Evolutionary conservation across 2,888 invertebrate genomes (phyloP).

Genomic region (Epirrhoe alternata): DNA sequence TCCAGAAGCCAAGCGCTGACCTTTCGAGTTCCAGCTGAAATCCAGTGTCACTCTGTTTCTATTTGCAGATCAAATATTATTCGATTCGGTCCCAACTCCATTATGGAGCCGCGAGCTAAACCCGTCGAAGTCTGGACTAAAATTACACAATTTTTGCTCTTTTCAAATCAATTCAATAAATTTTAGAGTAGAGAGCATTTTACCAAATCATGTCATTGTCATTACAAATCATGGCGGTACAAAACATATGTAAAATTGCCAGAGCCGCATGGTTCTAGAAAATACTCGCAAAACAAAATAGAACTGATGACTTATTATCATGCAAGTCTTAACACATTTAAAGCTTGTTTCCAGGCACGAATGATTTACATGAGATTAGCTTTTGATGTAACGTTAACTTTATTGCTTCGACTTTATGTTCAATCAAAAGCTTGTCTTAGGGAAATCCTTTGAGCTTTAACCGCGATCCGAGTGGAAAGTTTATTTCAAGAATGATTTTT

Average conservation of each 20-base stretch:
- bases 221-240: background rate
- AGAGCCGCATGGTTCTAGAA: no score
- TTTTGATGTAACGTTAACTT: slow-evolving; percentile 1
- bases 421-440: background rate
- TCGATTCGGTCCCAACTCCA: slow-evolving; percentile 20
- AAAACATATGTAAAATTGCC: no score
- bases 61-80: slow-evolving; percentile 32
- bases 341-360: background rate
- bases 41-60: slow-evolving; percentile 15
- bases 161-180: slow-evolving; percentile 15
- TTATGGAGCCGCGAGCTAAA: slow-evolving; percentile 15
- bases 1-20: slow-evolving; percentile 7
- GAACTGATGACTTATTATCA: background rate
- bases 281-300: background rate
- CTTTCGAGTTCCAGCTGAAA: slow-evolving; percentile 14
- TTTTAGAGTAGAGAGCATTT: background rate
- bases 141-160: slow-evolving; percentile 6
- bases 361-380: background rate
- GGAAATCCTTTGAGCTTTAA: background rate
- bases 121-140: background rate
- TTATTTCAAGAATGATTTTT: background rate
- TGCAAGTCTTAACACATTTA: background rate
- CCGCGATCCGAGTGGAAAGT: background rate
- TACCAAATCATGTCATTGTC: background rate
- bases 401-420: background rate